phyloP scores from a whole-genome alignment of 2,113 vertebrate species.

The Protobothrops mucrosquamatus region DNA sequence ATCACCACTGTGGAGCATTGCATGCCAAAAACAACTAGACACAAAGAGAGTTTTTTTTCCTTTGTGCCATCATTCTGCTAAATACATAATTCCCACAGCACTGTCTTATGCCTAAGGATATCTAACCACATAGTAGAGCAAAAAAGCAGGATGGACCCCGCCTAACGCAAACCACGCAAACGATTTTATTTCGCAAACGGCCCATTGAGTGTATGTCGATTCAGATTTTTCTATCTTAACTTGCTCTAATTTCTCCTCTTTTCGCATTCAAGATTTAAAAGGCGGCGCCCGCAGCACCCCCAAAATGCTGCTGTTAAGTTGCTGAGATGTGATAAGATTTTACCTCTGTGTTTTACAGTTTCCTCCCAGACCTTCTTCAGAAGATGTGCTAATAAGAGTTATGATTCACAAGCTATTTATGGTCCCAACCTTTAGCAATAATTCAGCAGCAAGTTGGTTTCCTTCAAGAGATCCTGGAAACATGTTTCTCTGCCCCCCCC shows the following conservation, averaged over 20 bases:
- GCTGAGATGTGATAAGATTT: not conserved
- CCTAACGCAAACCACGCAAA: not conserved
- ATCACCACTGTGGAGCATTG: no score
- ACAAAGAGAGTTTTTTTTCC: no score
- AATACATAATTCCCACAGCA: no score
- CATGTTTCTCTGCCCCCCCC: not conserved
- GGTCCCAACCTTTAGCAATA: not conserved
- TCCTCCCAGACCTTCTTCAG: not conserved
- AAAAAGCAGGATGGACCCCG: not conserved
- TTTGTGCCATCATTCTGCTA: no score
- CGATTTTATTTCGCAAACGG: not conserved
- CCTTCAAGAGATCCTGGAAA: not conserved
- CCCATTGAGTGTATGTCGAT: no score
- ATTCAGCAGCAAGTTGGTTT: not conserved
- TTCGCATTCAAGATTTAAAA: not conserved
- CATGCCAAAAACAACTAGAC: no score
- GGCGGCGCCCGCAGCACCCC: not conserved
- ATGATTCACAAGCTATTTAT: not conserved
- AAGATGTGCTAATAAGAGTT: not conserved
- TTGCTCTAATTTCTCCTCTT: not conserved
- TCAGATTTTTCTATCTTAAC: not conserved
- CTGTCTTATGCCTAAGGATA: no score
- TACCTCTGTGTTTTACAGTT: not conserved
- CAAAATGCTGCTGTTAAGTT: not conserved
- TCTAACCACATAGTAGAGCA: no score